Conservation (phyloP, 2,113 vertebrate species). For the Chaetops frenatus region DNA sequence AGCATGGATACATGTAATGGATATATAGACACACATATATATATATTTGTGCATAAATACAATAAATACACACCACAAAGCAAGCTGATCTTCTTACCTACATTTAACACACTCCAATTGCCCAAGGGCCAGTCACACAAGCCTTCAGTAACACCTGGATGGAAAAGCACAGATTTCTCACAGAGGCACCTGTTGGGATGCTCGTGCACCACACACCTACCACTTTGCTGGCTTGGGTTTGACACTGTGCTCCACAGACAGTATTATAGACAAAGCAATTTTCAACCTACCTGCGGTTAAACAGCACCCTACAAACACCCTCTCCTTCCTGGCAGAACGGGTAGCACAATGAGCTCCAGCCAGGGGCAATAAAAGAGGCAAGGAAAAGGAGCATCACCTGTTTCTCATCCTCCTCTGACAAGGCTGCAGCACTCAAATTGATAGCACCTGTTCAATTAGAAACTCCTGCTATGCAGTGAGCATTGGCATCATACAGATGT, state of each 20-base stretch:
- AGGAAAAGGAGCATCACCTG: background rate
- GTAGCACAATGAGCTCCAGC: background rate
- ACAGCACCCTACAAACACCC: background rate
- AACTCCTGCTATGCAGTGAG: background rate
- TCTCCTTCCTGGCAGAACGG: rapidly evolving
- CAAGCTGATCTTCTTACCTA: background rate
- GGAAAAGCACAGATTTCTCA: background rate
- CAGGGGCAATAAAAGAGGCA: background rate
- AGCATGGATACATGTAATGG: rapidly evolving
- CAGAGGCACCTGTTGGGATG: background rate
- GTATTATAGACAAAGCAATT: background rate
- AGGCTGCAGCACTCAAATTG: background rate
- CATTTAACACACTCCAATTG: background rate
- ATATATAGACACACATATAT: rapidly evolving
- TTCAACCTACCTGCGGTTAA: background rate
- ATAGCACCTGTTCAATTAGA: background rate
- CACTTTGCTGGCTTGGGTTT: rapidly evolving
- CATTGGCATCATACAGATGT: background rate
- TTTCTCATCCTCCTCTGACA: background rate
- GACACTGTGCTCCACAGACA: rapidly evolving
- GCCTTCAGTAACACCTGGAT: background rate
- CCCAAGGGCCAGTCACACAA: background rate
- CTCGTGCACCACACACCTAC: background rate
- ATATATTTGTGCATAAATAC: rapidly evolving
- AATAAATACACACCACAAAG: background rate